phyloP scores from a whole-genome alignment of 2,113 vertebrate genomes.

The Cochlearius cochlearius region DNA sequence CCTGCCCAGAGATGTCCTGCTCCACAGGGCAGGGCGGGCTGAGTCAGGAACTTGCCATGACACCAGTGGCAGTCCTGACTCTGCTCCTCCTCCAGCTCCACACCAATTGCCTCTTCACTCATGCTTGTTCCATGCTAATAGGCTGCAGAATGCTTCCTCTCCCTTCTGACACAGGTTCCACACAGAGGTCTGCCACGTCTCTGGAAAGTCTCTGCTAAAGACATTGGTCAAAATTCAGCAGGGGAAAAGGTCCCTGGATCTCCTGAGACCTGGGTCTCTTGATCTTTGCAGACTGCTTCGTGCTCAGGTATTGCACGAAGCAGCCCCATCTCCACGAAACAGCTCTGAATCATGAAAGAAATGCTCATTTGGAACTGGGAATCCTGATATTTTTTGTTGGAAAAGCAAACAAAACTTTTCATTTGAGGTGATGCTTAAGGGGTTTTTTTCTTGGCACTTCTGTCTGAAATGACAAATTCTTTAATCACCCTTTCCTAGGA shows the following conservation, averaged over 20 bases:
- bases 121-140: background rate
- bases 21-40: background rate
- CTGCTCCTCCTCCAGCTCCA: background rate
- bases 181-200: background rate
- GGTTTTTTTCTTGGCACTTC: background rate
- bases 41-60: rapidly evolving
- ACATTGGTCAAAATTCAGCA: background rate
- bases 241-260: background rate
- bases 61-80: background rate
- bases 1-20: background rate
- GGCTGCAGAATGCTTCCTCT: background rate
- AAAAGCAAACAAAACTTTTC: background rate
- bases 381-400: background rate
- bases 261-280: background rate
- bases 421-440: background rate
- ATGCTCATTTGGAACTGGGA: background rate
- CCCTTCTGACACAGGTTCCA: background rate
- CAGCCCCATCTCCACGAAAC: background rate
- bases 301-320: background rate
- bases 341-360: background rate
- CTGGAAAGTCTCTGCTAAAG: background rate
- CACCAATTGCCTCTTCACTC: background rate
- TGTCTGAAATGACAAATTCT: background rate
- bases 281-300: background rate
- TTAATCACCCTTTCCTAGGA: background rate